These are phyloP conservation scores for Oncorhynchus nerka DNA, from an alignment of 2,113 vertebrate species.

Conservation along the genomic window DNA sequence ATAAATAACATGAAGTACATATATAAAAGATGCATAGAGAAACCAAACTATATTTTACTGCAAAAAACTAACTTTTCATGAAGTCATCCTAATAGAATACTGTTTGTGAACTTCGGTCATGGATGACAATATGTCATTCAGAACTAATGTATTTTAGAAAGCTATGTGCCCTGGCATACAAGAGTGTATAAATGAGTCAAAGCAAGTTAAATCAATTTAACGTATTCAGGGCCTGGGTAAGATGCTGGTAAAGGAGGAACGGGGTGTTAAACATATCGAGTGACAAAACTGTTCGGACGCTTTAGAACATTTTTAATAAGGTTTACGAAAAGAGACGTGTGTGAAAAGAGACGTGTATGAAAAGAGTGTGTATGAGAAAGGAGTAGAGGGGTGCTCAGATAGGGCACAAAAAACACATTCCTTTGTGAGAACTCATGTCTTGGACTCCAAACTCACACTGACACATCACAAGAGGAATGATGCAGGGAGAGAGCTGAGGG, in stretches of 20 bases:
- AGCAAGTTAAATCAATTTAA: no score
- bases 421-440: slow-evolving; percentile 75
- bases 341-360: slow-evolving; percentile 32
- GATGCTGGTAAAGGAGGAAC: slow-evolving; percentile 3
- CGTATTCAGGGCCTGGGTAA: no score
- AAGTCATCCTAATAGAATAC: no score
- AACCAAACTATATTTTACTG: no score
- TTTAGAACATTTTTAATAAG: slow-evolving; percentile 20
- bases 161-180: no score
- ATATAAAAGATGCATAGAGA: no score
- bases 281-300: slow-evolving; percentile 14
- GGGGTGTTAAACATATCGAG: background rate
- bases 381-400: slow-evolving; percentile 49
- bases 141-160: no score
- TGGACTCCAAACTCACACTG: slow-evolving; percentile 70
- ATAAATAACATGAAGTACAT: no score
- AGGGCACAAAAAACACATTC: slow-evolving; percentile 71
- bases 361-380: slow-evolving; percentile 56
- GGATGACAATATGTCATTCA: no score
- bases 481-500: slow-evolving; percentile 40
- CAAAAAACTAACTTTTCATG: no score
- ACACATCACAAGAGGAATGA: slow-evolving; percentile 64
- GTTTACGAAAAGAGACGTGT: slow-evolving; percentile 39
- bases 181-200: no score
- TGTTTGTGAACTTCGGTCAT: no score